Evolutionary conservation across 2,113 vertebrate species (phyloP).

Genomic region (Chloropsis hardwickii): DNA sequence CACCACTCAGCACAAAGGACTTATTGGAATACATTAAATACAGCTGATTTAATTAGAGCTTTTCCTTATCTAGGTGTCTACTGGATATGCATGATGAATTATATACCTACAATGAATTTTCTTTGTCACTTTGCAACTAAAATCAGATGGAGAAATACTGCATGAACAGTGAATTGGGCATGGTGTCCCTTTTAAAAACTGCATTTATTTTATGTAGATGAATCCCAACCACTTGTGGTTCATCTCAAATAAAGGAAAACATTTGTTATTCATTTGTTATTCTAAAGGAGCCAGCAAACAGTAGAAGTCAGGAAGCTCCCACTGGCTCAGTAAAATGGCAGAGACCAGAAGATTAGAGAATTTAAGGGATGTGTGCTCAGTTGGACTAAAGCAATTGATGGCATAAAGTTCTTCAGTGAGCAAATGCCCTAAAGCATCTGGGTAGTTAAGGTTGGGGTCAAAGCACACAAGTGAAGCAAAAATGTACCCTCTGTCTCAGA

Average conservation of each 20-base stretch:
- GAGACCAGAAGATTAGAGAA: not conserved
- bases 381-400: not conserved
- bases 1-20: not conserved
- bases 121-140: not conserved
- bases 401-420: not conserved
- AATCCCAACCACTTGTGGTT: not conserved
- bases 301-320: not conserved
- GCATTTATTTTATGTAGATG: not conserved
- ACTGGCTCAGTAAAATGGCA: not conserved
- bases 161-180: not conserved
- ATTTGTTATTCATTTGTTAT: conserved; percentile 30
- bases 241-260: not conserved
- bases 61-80: not conserved
- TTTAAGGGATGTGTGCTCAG: not conserved
- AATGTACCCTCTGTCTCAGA: not conserved
- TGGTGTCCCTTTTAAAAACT: not conserved
- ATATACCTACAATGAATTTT: not conserved
- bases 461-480: not conserved
- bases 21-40: not conserved
- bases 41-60: not conserved
- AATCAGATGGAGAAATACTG: not conserved
- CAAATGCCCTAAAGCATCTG: not conserved
- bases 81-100: not conserved
- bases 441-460: not conserved
- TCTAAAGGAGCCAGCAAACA: not conserved